phyloP scores from a whole-genome alignment of 2,888 invertebrate species.

The Yponomeuta evonymella region DNA sequence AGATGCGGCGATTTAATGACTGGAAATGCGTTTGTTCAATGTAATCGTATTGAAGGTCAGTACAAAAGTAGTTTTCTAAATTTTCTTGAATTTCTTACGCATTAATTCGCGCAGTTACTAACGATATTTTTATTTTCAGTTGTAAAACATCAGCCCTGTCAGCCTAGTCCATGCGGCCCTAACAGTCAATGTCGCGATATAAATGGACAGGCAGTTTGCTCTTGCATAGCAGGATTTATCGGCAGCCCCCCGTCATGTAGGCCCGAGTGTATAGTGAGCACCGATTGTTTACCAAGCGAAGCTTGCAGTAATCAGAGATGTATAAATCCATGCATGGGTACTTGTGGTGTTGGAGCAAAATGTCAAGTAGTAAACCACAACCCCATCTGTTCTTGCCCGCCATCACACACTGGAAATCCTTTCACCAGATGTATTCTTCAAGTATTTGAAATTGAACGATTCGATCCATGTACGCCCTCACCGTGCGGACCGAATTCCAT shows the following conservation, averaged over 20 bases:
- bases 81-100: no score
- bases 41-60: conserved; percentile 65
- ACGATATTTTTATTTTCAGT: conserved; percentile 40
- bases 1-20: conserved; percentile 80
- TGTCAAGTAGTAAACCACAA: conserved; percentile 88
- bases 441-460: conserved; percentile 63
- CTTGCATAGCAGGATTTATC: conserved; percentile 81
- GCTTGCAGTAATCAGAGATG: conserved; percentile 89
- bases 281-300: conserved; percentile 83
- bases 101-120: background rate
- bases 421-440: conserved; percentile 79
- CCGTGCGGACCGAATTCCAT: conserved; percentile 89
- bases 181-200: conserved; percentile 85
- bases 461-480: conserved; percentile 84
- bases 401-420: conserved; percentile 83
- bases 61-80: background rate
- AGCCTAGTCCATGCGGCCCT: conserved; percentile 84
- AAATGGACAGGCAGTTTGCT: conserved; percentile 84
- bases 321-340: conserved; percentile 86
- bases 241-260: conserved; percentile 87
- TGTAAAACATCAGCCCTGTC: conserved; percentile 49
- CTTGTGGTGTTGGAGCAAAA: conserved; percentile 84
- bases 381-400: conserved; percentile 85
- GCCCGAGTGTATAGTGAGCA: conserved; percentile 84
- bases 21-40: conserved; percentile 81